Base-by-base conservation (phyloP, 2,797 vertebrate genomes). In the Anabas testudineus region DNA sequence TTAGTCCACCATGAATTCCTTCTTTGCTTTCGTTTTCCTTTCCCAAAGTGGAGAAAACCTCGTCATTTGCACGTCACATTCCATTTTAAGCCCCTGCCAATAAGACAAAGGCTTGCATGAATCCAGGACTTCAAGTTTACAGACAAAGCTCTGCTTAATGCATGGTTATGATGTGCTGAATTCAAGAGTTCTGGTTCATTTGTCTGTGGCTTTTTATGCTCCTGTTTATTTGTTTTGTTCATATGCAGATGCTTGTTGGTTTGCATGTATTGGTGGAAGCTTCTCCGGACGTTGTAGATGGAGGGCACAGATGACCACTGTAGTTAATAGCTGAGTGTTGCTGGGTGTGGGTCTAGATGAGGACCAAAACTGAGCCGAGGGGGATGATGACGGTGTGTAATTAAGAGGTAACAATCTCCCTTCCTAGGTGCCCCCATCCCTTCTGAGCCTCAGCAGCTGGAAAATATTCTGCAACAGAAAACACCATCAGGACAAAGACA, bases 391-490 rank as follows among this genome's bases (percentile, higher is more conserved):
- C 19, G 64, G 63, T 51, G 46, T 58, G 67, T 37, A 26, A 78
- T 87, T 91, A 94, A 62, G 92, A 91, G 77, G 92, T 91, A 78
- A 92, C 79, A 0, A 94, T 91, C 87, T 78, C 88, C 62, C 71
- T 87, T 54, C 89, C 95, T 96, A 98, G 92, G 96, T 96, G 91
- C 94, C 95, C 43, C 94, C 95, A 82, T 96, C 96, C 91, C 95
- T 95, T 94, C 95, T 96, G 93, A 97, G 96, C 88, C 97, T 93
- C 90, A 95, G 94, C 93, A 97, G 94, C 92, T 96, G 97, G 93
- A 98, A 98, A 94, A 98, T 97, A 91, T 98, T 98, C 97, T 99
- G 95, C 45, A 67, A 68, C 76, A 82, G 41, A 84, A 76, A 88
- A 10, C 55, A 5, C 10, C 57, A 48, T 76, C 60, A 74, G 58